Evolutionary conservation across 2,888 invertebrate genomes (phyloP), one percentile per base, ranked within the genome.

Genomic region (Caenorhabditis sp.): DNA sequence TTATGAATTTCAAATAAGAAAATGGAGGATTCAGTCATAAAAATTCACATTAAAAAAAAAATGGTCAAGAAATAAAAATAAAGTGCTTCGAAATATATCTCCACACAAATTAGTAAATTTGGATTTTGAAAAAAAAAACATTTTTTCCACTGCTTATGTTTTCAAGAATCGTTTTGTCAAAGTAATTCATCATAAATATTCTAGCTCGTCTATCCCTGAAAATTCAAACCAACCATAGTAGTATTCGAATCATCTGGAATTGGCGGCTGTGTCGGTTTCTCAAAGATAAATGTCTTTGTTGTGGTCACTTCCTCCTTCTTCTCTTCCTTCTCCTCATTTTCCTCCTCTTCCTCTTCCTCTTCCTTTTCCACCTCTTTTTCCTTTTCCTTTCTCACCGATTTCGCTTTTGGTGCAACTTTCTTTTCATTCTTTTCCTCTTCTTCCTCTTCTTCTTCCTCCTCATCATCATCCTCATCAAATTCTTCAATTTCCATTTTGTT

Each of bases 211-310:
- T n/a, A n/a, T n/a, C n/a, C n/a, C n/a, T n/a, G n/a, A n/a, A n/a
- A n/a, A n/a, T n/a, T n/a, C n/a, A n/a, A 31, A 31, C 66, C 25
- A 0, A 80, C 77, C 83, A 83, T 81, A 17, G 80, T 83, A 10
- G 83, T 75, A 59, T 83, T 83, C 38, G 77, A 76, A 53, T 83
- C 83, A 64, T 83, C 83, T 1, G 83, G 83, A 67, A 80, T 81
- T 17, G 78, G 78, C 10, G 81, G 76, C 64, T 85, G 79, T 1
- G 86, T 86, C 12, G 86, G 84, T 17, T 78, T 76, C 59, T 86
- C 80, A 75, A 85, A 86, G 49, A 86, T 84, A 71, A 83, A 84
- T 59, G 71, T 72, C 63, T 79, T 81, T 59, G 67, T 65, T 0
- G 82, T 81, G 3, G 79, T 67, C 8, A 54, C 57, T 38, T 65